Evolutionary conservation across 2,113 vertebrate species (phyloP), one percentile per base, ranked within the genome.

Genomic region (Himantopus leucocephalus): DNA sequence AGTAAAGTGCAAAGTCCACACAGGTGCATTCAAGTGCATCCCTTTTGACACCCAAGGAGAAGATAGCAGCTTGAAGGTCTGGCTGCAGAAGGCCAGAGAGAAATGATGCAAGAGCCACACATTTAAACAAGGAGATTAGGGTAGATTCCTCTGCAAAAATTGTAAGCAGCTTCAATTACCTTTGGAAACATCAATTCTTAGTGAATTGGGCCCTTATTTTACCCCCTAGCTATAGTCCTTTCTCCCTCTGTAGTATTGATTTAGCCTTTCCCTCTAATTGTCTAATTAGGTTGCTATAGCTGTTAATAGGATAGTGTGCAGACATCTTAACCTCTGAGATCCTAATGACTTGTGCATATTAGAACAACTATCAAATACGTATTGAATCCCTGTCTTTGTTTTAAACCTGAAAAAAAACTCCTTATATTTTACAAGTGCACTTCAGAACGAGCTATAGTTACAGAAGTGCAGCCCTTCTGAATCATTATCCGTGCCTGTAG

Each of bases 201-300:
- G 98, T 98, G 98, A 98, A 98, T 98, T 98, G 98, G 98, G 97
- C 97, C 97, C 97, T 97, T 94, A 90, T 79, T 95, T 67, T 96
- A 92, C 94, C 84, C 82, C 63, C 76, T 94, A 95, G 86, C 35
- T 19, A 21, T 64, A 91, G 94, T 91, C 23, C 70, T 92, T 82
- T 96, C 67, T 96, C 84, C 56, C 45, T 96, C 68, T 81, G 32
- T 90, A 94, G 95, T 98, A 98, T 97, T 97, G 98, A 98, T 98
- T 98, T 97, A 97, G 91, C 94, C 92, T 98, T 97, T 98, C 92
- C 96, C 96, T 98, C 93, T 98, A 95, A 97, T 96, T 98, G 80
- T 97, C 98, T 99, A 98, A 99, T 97, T 99, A 97, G 98, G 95
- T 98, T 98, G 94, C 97, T 98, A 79, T 97, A 97, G 97, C 86